These are phyloP conservation scores for Agriotes lineatus DNA, from an alignment of 2,888 invertebrate species.

Conservation along the genomic window DNA sequence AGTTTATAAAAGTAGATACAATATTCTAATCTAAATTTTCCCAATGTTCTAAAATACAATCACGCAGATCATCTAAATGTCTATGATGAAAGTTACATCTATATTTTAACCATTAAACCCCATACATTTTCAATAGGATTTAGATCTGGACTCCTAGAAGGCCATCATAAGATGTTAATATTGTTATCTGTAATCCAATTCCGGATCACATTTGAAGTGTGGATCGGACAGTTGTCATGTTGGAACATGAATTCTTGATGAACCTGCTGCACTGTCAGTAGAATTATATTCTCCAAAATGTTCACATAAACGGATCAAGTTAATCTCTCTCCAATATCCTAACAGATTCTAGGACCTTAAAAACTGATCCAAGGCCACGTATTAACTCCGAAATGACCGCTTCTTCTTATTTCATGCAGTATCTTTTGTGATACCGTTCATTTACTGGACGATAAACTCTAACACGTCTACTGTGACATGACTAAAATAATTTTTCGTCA, in stretches of 20 bases:
- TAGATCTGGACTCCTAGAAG: background rate
- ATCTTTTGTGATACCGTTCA: background rate
- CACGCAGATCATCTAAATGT: background rate
- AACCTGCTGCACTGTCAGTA: too few species aligned
- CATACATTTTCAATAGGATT: too few species aligned
- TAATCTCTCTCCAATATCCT: too few species aligned
- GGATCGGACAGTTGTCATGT: background rate
- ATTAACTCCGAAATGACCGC: too few species aligned
- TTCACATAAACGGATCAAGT: too few species aligned
- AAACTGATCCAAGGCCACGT: background rate
- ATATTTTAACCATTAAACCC: background rate
- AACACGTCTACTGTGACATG: background rate
- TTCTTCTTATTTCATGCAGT: background rate
- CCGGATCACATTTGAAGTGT: background rate
- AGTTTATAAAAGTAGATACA: too few species aligned
- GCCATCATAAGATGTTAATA: background rate
- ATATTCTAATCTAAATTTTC: too few species aligned
- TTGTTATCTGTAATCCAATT: too few species aligned
- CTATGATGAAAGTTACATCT: too few species aligned
- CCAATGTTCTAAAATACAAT: background rate
- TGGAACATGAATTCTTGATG: too few species aligned
- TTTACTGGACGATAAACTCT: too few species aligned
- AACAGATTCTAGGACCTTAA: background rate
- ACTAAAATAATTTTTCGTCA: background rate
- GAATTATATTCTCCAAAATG: too few species aligned